A percentile compares a stretch with the other conserved stretches of the same genome.
phyloP scores from a whole-genome alignment of 2,797 vertebrate species.

The Cirrhinus mrigala region DNA sequence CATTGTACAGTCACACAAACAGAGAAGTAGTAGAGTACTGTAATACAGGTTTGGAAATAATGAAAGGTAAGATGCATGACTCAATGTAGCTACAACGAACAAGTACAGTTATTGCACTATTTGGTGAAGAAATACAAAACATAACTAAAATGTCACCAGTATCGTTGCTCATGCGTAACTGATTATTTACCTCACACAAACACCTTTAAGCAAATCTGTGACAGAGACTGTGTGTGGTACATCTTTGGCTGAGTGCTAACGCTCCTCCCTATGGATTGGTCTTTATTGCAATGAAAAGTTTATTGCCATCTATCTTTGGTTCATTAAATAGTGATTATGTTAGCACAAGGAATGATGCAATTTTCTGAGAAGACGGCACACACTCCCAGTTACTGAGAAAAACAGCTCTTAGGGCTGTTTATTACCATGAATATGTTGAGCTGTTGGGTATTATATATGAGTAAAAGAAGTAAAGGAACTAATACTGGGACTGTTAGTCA shows the following conservation, averaged over 20 bases:
- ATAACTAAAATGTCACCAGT: background rate
- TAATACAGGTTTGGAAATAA: background rate
- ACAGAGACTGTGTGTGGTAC: background rate
- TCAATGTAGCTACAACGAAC: background rate
- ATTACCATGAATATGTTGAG: conserved; percentile 6
- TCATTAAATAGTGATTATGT: conserved; percentile 28
- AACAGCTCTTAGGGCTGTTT: background rate
- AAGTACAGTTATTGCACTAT: background rate
- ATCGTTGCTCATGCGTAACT: background rate
- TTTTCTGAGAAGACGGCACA: background rate
- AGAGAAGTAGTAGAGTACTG: background rate
- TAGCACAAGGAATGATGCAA: conserved; percentile 1
- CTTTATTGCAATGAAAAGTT: background rate
- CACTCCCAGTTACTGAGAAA: background rate
- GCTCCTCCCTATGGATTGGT: background rate
- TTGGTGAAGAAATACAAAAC: background rate
- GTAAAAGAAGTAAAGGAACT: background rate
- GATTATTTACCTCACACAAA: background rate
- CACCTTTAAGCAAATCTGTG: background rate
- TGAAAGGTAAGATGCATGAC: background rate
- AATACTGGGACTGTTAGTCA: background rate
- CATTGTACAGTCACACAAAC: background rate
- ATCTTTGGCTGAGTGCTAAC: background rate
- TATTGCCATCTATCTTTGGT: conserved; percentile 4
- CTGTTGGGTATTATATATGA: background rate